A percentile compares a stretch with the other conserved stretches of the same genome.
Conservation (phyloP, 1,140 invertebrate genomes). For the Potamilus streckersoni region DNA sequence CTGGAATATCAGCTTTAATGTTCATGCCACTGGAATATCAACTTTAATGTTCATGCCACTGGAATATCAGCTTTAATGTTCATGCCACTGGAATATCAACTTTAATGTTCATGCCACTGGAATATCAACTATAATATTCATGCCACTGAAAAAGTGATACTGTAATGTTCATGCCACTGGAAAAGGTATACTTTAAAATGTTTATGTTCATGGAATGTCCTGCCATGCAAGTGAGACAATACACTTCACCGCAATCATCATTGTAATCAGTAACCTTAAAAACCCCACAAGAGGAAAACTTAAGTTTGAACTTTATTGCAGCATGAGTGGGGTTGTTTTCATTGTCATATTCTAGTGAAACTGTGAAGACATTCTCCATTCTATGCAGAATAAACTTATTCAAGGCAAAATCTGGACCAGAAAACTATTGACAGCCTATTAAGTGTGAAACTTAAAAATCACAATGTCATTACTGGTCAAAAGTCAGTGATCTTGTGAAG, state of each 20-base stretch:
- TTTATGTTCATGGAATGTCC: neutral
- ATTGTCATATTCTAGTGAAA: no score
- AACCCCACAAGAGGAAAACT: no score
- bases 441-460: no score
- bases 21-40: neutral
- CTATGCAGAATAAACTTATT: no score
- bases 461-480: no score
- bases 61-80: neutral
- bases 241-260: neutral
- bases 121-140: neutral
- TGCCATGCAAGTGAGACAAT: neutral
- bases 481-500: no score
- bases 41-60: neutral
- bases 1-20: constrained; percentile 3
- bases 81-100: neutral
- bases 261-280: no score
- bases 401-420: no score
- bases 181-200: neutral
- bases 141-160: neutral
- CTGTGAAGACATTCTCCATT: no score
- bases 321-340: no score
- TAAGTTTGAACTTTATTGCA: no score
- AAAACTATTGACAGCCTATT: no score
- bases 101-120: neutral
- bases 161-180: neutral